Evolutionary conservation across 2,888 invertebrate genomes (phyloP).

Genomic region (Tipula lateralis): DNA sequence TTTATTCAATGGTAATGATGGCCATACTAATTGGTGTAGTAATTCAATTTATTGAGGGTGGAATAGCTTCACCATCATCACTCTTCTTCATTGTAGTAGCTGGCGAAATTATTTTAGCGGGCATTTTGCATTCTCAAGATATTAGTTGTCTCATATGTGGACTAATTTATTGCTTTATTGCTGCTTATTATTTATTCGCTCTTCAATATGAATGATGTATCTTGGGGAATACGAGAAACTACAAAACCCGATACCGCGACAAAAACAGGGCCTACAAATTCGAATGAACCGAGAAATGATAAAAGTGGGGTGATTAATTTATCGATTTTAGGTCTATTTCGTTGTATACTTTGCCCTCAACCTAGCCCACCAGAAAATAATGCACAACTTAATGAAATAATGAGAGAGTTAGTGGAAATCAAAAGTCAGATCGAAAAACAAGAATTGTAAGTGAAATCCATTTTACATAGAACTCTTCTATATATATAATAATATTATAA

Average conservation of each 20-base stretch:
- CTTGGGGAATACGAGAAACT: slow-evolving; percentile 90
- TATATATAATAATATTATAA: too few relatives aligned
- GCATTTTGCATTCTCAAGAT: slow-evolving; percentile 74
- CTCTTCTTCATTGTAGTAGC: slow-evolving; percentile 74
- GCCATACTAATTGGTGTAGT: slow-evolving; percentile 76
- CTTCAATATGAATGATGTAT: slow-evolving; percentile 88
- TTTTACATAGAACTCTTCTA: background rate
- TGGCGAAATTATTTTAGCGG: slow-evolving; percentile 61
- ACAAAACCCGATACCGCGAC: slow-evolving; percentile 24
- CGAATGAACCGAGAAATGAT: slow-evolving; percentile 39
- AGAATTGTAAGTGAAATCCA: slow-evolving; percentile 43
- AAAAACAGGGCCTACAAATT: background rate
- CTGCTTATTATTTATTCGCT: slow-evolving; percentile 85
- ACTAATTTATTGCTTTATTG: slow-evolving; percentile 84
- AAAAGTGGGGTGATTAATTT: slow-evolving; percentile 53
- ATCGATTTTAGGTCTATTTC: slow-evolving; percentile 54
- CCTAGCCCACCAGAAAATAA: slow-evolving; percentile 49
- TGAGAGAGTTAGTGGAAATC: slow-evolving; percentile 48
- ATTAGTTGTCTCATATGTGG: slow-evolving; percentile 68
- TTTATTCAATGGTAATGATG: slow-evolving; percentile 82
- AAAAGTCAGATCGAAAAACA: slow-evolving; percentile 48
- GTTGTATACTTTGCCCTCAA: slow-evolving; percentile 52
- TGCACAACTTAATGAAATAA: slow-evolving; percentile 47
- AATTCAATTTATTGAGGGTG: slow-evolving; percentile 73
- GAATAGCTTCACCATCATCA: slow-evolving; percentile 74